A percentile compares a stretch with the other conserved stretches of the same genome.
phyloP scores from a whole-genome alignment of 2,888 invertebrate species.

The Patella caerulea region DNA sequence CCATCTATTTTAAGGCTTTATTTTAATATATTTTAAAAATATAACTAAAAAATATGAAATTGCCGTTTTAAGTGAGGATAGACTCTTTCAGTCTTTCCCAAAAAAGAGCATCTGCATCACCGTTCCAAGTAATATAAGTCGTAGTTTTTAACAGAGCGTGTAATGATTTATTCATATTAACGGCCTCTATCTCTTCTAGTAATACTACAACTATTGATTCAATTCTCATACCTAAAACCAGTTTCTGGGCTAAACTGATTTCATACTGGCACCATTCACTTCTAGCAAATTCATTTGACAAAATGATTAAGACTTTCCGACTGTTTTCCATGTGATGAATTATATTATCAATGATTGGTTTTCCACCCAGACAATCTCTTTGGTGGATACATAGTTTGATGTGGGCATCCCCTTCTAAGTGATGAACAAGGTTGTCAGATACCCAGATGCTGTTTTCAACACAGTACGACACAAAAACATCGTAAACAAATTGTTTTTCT shows the following conservation, averaged over 20 bases:
- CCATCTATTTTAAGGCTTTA: too few species aligned
- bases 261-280: constrained; percentile 84
- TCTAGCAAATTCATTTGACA: constrained; percentile 78
- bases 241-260: constrained; percentile 80
- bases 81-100: background rate
- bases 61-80: too few species aligned
- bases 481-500: constrained; percentile 72
- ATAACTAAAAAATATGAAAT: too few species aligned
- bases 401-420: constrained; percentile 75
- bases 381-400: constrained; percentile 78
- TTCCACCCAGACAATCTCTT: constrained; percentile 81
- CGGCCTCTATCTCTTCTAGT: constrained; percentile 78
- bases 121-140: constrained; percentile 79
- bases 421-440: constrained; percentile 77
- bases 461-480: constrained; percentile 81
- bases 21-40: too few species aligned
- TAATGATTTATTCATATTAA: constrained; percentile 77
- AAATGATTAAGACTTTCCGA: constrained; percentile 77
- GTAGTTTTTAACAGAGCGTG: constrained; percentile 80
- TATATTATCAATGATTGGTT: constrained; percentile 81
- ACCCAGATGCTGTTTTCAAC: constrained; percentile 80
- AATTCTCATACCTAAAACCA: constrained; percentile 70
- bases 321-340: constrained; percentile 81
- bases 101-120: background rate
- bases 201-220: constrained; percentile 79